Evolutionary conservation across 1,140 invertebrate species (phyloP).

Genomic region (Leptestheria dahalacensis): DNA sequence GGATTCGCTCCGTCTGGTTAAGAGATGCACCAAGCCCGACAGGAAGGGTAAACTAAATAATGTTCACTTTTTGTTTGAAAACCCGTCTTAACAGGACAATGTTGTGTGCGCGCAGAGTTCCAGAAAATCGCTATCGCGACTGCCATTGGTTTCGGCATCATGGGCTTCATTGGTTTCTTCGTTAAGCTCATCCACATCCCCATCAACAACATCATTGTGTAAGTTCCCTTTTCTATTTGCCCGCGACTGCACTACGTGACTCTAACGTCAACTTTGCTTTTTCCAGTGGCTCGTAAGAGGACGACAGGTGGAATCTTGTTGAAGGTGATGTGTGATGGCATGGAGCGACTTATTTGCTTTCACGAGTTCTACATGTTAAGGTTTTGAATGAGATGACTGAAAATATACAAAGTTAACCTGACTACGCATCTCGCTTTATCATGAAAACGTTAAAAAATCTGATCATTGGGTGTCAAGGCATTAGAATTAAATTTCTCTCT

Average conservation of each 20-base stretch:
- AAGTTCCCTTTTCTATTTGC: slow-evolving; percentile 27
- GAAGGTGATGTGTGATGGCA: too few relatives aligned
- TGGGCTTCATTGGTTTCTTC: slow-evolving; percentile 99
- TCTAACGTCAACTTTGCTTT: not conserved
- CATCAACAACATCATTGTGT: slow-evolving; percentile 99
- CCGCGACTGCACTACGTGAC: not conserved
- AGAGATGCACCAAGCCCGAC: slow-evolving; percentile 98
- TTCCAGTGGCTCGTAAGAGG: not conserved
- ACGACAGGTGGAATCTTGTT: too few relatives aligned
- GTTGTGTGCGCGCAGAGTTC: slow-evolving; percentile 84
- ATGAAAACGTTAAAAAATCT: too few relatives aligned
- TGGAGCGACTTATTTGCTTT: too few relatives aligned
- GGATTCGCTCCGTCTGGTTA: slow-evolving; percentile 91
- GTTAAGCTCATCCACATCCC: slow-evolving; percentile 99
- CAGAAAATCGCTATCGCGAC: slow-evolving; percentile 99
- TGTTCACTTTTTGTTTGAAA: slow-evolving; percentile 18
- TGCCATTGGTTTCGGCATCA: slow-evolving; percentile 98
- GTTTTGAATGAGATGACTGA: too few relatives aligned
- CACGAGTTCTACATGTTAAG: too few relatives aligned
- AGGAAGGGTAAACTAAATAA: slow-evolving; percentile 62
- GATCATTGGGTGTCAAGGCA: too few relatives aligned
- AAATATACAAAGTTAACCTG: too few relatives aligned
- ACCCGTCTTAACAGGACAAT: slow-evolving; percentile 24
- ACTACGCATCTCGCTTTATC: too few relatives aligned
- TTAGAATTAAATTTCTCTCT: too few relatives aligned